Base-by-base conservation (phyloP, 2,113 vertebrate genomes). In the Leptobrachium leishanense region DNA sequence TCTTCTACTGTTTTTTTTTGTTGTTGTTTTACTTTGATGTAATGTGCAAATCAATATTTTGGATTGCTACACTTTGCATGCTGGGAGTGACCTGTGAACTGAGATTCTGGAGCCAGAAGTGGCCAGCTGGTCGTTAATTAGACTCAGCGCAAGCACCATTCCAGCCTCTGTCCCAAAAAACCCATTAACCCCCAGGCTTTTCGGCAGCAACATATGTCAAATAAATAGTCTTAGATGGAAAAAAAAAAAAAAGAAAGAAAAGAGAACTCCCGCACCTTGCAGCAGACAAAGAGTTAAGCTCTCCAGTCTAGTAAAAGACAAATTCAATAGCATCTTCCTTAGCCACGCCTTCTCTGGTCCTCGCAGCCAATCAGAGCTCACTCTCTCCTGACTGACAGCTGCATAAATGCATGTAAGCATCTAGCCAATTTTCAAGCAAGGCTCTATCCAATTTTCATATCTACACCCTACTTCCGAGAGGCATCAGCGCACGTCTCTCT, bases 311-410 rank as follows among this genome's bases (percentile, higher is more conserved):
- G 89, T 90, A 89, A 90, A 87, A 92, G 92, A 90, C 91, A 92
- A 93, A 93, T 93, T 92, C 92, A 92, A 94, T 92, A 92, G 92
- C 91, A 93, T 92, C 92, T 94, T 92, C 91, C 92, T 89, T 91
- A 90, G 90, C 90, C 90, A 90, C 90, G 90, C 90, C 90, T 89
- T 87, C 90, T 87, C 88, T 86, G 85, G 62, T 86, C 85, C 87
- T 85, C 83, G 83, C 86, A 93, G 91, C 96, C 96, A 97, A 98
- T 98, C 86, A 87, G 91, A 92, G 87, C 86, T 82, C 85, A 89
- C 89, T 89, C 89, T 89, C 79, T 77, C 89, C 89, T 93, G 93
- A 93, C 92, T 92, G 93, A 93, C 90, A 90, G 85, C 83, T 87
- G 89, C 94, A 89, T 95, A 94, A 94, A 94, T 92, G 91, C 91